phyloP scores from a whole-genome alignment of 2,797 vertebrate genomes.

The Chrosomus eos region DNA sequence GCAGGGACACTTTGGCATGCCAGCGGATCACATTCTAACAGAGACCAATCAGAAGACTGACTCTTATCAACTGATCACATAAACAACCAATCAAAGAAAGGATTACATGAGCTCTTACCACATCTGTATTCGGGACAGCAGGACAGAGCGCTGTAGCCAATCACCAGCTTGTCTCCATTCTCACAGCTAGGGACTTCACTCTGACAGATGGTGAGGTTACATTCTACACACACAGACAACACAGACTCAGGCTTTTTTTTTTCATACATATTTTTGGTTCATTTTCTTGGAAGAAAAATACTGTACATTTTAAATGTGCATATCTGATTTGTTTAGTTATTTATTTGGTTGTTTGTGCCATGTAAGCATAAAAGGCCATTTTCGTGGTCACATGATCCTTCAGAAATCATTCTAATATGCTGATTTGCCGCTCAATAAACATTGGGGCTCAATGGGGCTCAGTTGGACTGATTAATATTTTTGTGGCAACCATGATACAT shows the following conservation, averaged over 20 bases:
- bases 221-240: slow-evolving; percentile 77
- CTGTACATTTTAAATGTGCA: neutral
- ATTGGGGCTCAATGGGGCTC: neutral
- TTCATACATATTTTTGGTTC: neutral
- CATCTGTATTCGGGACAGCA: slow-evolving; percentile 96
- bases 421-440: neutral
- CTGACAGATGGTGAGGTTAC: slow-evolving; percentile 91
- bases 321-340: neutral
- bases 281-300: neutral
- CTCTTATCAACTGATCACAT: neutral
- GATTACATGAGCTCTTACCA: slow-evolving; percentile 77
- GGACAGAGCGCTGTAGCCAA: slow-evolving; percentile 85
- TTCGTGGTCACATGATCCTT: neutral
- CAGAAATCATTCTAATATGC: neutral
- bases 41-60: slow-evolving; percentile 54
- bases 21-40: slow-evolving; percentile 89
- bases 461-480: neutral
- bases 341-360: neutral
- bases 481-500: neutral
- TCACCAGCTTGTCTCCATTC: slow-evolving; percentile 82
- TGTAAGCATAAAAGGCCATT: neutral
- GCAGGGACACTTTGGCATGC: slow-evolving; percentile 81
- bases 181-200: slow-evolving; percentile 83
- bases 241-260: neutral
- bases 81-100: slow-evolving; percentile 12